Base-by-base conservation (phyloP, 2,888 invertebrate species). In the Thera obeliscata region DNA sequence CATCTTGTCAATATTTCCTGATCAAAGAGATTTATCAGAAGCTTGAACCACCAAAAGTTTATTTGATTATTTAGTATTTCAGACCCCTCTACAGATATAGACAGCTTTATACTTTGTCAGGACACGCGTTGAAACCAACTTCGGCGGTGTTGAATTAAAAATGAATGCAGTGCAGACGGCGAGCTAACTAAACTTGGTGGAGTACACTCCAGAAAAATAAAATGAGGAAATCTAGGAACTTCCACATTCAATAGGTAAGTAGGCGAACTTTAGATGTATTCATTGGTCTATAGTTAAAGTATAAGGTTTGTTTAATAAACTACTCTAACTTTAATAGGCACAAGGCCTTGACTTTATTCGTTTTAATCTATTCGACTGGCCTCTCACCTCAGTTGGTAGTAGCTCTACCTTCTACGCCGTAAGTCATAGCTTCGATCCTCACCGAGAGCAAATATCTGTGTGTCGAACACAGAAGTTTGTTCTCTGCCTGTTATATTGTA, bases 81-180 rank as follows among this genome's bases (percentile, higher is more conserved):
- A 62, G 36, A 58, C 48, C 8, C 9, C 22, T 55, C 62, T 55
- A 48, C 55, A 9, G 41, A 68, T 57, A 36, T 52, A 61, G 41
- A 43, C 59, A 64, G 43, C 41, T 79, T 77, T 66, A 78, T 85
- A 85, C 83, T 85, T 83, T 80, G 81, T 80, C 77, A 78, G 81
- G 81, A 82, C 83, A 81, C 81, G 80, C 78, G 83, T 83, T 84
- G 82, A 81, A 81, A 81, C 82, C 83, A 88, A 87, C 84, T 87
- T 87, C 77, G 80, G 79, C 84, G 82, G 80, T 81, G 83, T 85
- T 81, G 80, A 85, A 87, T 87, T 88, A 87, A 87, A 87, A 87
- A 87, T 87, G 83, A 83, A 87, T 84, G 84, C 81, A 82, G 78
- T 78, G 80, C 78, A 72, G 75, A 76, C 77, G 77, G 76, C 69